Evolutionary conservation across 2,888 invertebrate species (phyloP).

Genomic region (Epistrophe grossulariae): DNA sequence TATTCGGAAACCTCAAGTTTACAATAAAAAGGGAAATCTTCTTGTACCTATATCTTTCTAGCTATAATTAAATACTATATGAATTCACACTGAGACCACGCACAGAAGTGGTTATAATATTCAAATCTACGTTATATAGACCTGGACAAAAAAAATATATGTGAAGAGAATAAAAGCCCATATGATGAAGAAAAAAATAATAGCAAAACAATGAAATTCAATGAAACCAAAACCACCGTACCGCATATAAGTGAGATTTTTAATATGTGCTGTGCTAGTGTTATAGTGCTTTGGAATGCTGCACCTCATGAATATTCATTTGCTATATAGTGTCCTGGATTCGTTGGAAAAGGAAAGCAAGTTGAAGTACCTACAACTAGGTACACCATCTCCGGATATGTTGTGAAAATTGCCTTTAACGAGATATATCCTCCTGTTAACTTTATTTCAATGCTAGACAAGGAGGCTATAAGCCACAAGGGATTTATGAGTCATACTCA

Average conservation of each 20-base stretch:
- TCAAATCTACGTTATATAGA: not conserved
- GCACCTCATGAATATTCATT: slow-evolving; percentile 71
- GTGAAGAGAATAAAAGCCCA: slow-evolving; percentile 37
- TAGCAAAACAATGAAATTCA: slow-evolving; percentile 71
- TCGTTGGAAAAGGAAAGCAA: slow-evolving; percentile 36
- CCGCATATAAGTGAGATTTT: slow-evolving; percentile 43
- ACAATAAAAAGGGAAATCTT: not conserved
- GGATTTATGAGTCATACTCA: slow-evolving; percentile 58
- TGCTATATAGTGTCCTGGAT: slow-evolving; percentile 62
- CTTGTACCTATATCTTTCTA: not conserved
- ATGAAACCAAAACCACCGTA: slow-evolving; percentile 54
- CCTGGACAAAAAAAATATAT: not conserved
- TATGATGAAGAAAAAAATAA: slow-evolving; percentile 62
- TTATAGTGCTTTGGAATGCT: slow-evolving; percentile 12
- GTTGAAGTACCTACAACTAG: not conserved
- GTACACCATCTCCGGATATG: slow-evolving; percentile 59
- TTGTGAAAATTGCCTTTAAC: slow-evolving; percentile 73
- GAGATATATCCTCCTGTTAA: slow-evolving; percentile 65
- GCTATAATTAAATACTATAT: not conserved
- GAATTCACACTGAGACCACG: not conserved
- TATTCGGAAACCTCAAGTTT: not conserved
- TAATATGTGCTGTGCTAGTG: slow-evolving; percentile 24
- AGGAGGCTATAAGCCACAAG: slow-evolving; percentile 45
- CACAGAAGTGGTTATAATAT: not conserved
- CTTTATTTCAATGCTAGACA: slow-evolving; percentile 37